Evolutionary conservation across 2,797 vertebrate species (phyloP), one percentile per base, ranked within the genome.

Genomic region (Phoxinus dragarum): DNA sequence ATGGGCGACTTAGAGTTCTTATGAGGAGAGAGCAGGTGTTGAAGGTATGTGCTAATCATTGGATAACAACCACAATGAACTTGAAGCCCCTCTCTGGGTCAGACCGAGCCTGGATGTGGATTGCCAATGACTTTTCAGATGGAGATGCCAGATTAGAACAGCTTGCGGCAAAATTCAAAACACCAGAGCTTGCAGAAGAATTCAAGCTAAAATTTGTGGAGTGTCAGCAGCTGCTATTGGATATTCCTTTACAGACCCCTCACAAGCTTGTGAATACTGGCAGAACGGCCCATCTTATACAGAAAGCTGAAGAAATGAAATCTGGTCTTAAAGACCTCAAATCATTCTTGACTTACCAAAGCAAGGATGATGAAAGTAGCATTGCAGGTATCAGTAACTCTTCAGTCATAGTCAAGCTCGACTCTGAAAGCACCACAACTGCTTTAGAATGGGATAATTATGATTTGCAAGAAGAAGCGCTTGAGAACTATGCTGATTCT

Each of bases 291-390:
- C 97, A 96, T 12, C 96, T 99, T 69, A 99, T 99, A 91, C 96
- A 98, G 93, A 99, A 97, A 93, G 98, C 98, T 27, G 98, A 99
- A 93, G 97, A 99, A 93, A 99, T 99, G 97, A 99, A 99, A 91
- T 96, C 95, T 73, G 98, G 95, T 36, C 95, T 99, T 44, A 99
- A 99, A 95, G 97, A 99, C 90, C 94, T 99, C 23, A 99, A 99
- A 93, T 97, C 93, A 0, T 97, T 98, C 92, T 92, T 99, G 91
- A 99, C 98, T 0, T 97, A 97, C 34, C 96, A 98, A 91, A 93
- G 96, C 47, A 95, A 93, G 86, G 96, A 97, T 27, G 95, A 97
- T 3, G 95, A 96, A 67, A 91, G 40, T 47, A 88, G 89, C 23
- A 88, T 80, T 19, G 79, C 92, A 73, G 54, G 89, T 74, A 86